Conservation (phyloP, 2,113 vertebrate species). For the Athene cunicularia region DNA sequence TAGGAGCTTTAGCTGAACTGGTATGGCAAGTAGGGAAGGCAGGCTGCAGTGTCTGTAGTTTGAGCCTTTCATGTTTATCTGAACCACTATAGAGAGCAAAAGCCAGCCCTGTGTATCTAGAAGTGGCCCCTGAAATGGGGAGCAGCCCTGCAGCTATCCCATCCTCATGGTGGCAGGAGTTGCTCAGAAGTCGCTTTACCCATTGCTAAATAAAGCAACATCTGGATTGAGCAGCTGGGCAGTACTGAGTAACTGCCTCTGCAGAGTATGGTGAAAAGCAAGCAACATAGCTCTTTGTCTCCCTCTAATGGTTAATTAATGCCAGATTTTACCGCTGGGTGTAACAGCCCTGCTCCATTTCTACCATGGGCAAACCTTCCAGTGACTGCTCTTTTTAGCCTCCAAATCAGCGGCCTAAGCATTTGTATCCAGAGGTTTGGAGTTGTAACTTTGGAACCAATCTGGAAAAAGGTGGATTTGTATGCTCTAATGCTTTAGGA, state of each 20-base stretch:
- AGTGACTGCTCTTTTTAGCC: background rate
- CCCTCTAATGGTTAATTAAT: background rate
- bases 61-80: background rate
- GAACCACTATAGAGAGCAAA: background rate
- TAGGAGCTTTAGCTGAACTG: background rate
- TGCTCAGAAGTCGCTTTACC: background rate
- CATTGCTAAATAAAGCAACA: background rate
- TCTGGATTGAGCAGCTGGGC: background rate
- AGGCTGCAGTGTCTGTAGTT: background rate
- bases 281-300: background rate
- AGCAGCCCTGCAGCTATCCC: background rate
- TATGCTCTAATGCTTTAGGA: rapidly evolving
- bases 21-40: background rate
- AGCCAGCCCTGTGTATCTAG: background rate
- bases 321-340: background rate
- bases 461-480: background rate
- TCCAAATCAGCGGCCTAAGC: background rate
- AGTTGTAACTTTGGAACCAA: background rate
- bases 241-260: background rate
- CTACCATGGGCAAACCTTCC: background rate
- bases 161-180: background rate
- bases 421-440: background rate
- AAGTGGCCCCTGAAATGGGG: background rate
- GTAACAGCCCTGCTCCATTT: background rate
- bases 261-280: background rate